Evolutionary conservation across 1,140 invertebrate species (phyloP), one percentile per base, ranked within the genome.

Genomic region (Penaeus chinensis): DNA sequence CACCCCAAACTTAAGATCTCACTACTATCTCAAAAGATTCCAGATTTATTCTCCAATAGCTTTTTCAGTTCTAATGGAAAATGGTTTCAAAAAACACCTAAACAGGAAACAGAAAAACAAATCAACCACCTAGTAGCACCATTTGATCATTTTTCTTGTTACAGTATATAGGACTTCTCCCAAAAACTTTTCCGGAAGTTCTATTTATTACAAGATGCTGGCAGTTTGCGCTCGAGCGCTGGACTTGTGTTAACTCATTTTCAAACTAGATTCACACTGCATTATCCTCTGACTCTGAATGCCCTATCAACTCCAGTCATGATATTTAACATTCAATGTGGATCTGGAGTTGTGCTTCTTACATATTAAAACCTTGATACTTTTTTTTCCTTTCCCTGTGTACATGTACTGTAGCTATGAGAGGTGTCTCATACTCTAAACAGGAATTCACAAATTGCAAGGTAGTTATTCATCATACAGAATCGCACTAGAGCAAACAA

Each of bases 61-160:
- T 32, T 54, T 54, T 63, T 65, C 42, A 74, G 27, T 42, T 82
- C 54, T 87, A 66, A 80, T 66, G 42, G 24, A 47, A 78, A 74
- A n/a, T 74, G 69, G 22, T 87, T 87, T 71, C 71, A 54, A 85
- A 77, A 82, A 82, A 87, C 74, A 82, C 69, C 71, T 82, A 69
- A 87, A 87, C 80, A 82, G 80, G 82, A 71, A 87, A 78, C 37
- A 82, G 32, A 87, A 87, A 65, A 87, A 65, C 37, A 76, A 87
- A 47, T 87, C 85, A 87, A 87, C 85, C 85, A 87, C 85, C 85
- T 87, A 87, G 54, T 87, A 87, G 85, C 85, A 87, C 85, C 85
- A 87, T 87, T 87, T 82, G 85, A 81, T 87, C 80, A 82, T 77
- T 77, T 87, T 82, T 77, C 60, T 83, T 37, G 77, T 47, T 74